phyloP scores from a whole-genome alignment of 1,140 invertebrate genomes.

The Coenobita brevimanus region DNA sequence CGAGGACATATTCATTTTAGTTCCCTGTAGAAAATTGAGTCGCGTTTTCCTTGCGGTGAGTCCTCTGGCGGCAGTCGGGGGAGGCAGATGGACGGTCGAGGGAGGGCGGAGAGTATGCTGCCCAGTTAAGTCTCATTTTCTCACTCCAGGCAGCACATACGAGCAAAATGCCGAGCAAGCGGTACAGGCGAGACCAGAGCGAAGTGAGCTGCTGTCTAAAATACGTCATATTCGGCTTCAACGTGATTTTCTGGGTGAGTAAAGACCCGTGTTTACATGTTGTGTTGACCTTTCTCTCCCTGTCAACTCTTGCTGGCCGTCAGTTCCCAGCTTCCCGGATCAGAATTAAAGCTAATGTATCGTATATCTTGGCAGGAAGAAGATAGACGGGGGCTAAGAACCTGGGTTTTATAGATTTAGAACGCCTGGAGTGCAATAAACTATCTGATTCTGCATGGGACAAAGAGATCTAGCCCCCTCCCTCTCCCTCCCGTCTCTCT shows the following conservation, averaged over 20 bases:
- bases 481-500: neutral
- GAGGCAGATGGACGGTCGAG: neutral
- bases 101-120: conserved; percentile 16
- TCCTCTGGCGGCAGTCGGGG: conserved; percentile 24
- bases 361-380: too few relatives aligned
- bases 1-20: too few relatives aligned
- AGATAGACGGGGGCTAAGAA: too few relatives aligned
- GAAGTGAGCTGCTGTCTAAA: conserved; percentile 98
- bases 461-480: neutral
- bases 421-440: too few relatives aligned
- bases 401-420: too few relatives aligned
- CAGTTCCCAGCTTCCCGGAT: too few relatives aligned
- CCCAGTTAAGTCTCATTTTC: conserved; percentile 30
- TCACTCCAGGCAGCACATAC: conserved; percentile 25
- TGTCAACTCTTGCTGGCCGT: neutral
- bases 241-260: conserved; percentile 97
- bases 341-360: too few relatives aligned
- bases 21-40: too few relatives aligned
- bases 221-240: conserved; percentile 97
- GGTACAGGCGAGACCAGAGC: conserved; percentile 81
- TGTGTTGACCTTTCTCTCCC: conserved; percentile 14
- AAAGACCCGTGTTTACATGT: conserved; percentile 53
- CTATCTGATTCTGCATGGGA: neutral
- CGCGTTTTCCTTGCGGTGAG: neutral
- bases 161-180: conserved; percentile 67